Evolutionary conservation across 2,888 invertebrate genomes (phyloP).

Genomic region (Arrhopalites spinosus): DNA sequence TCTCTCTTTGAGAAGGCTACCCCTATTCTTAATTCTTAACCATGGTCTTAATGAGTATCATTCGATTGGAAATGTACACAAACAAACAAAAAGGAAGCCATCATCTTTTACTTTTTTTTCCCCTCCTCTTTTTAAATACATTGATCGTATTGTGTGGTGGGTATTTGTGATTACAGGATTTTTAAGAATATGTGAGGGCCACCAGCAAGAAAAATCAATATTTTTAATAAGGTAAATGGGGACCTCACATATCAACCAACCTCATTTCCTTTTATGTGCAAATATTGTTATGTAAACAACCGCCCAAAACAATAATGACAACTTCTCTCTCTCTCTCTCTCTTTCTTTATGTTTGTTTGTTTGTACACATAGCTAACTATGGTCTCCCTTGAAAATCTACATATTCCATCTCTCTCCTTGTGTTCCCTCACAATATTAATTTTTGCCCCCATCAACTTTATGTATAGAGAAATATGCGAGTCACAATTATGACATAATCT

Average conservation of each 20-base stretch:
- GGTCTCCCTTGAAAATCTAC: too few relatives aligned
- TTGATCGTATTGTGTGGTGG: not conserved
- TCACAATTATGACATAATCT: too few relatives aligned
- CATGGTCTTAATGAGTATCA: slow-evolving; percentile 5
- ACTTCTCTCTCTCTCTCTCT: not conserved
- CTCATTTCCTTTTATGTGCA: not conserved
- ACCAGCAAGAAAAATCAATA: slow-evolving; percentile 14
- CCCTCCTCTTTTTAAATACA: not conserved
- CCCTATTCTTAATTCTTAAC: too few relatives aligned
- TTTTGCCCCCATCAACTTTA: not conserved
- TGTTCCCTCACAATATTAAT: too few relatives aligned
- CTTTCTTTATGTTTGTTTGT: not conserved
- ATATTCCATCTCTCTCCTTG: too few relatives aligned
- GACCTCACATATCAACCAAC: not conserved
- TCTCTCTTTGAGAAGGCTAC: not conserved
- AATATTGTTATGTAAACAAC: not conserved
- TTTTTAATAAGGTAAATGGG: slow-evolving; percentile 21
- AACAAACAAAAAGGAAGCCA: not conserved
- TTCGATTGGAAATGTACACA: not conserved
- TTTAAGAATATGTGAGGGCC: not conserved
- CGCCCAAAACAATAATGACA: not conserved
- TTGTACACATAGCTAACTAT: too few relatives aligned
- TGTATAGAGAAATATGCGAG: not conserved
- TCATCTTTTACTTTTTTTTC: not conserved
- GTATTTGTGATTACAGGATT: not conserved